phyloP scores from a whole-genome alignment of 2,888 invertebrate genomes.

The Watsonalla binaria region DNA sequence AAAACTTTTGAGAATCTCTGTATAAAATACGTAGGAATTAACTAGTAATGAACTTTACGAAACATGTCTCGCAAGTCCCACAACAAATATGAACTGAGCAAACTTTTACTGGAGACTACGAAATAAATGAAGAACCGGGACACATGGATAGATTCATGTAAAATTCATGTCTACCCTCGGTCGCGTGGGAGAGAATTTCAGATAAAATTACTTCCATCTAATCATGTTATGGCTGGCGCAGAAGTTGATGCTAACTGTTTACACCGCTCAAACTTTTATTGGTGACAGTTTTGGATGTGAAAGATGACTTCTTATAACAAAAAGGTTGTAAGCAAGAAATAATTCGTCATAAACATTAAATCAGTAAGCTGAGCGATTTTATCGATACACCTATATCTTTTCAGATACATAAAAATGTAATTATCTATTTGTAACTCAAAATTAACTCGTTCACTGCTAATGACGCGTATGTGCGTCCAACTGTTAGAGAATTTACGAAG shows the following conservation, averaged over 20 bases:
- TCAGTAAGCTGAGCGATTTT: too few relatives aligned
- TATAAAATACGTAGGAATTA: not conserved
- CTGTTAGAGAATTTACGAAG: too few relatives aligned
- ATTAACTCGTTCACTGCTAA: too few relatives aligned
- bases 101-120: slow-evolving; percentile 8
- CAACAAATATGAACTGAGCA: not conserved
- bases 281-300: slow-evolving; percentile 7
- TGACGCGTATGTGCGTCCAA: too few relatives aligned
- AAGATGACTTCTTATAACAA: too few relatives aligned
- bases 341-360: too few relatives aligned
- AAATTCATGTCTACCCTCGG: slow-evolving; percentile 57
- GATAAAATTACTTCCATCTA: slow-evolving; percentile 68
- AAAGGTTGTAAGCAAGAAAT: too few relatives aligned
- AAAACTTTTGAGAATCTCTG: too few relatives aligned
- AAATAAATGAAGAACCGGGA: slow-evolving; percentile 60
- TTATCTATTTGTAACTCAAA: too few relatives aligned
- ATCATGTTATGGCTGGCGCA: slow-evolving; percentile 53
- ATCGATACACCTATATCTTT: too few relatives aligned
- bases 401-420: too few relatives aligned
- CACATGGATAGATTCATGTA: slow-evolving; percentile 62
- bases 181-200: slow-evolving; percentile 37
- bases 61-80: not conserved
- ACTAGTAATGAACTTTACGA: not conserved
- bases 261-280: slow-evolving; percentile 14
- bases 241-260: slow-evolving; percentile 31